These are phyloP conservation scores for Nymphalis polychloros DNA, from an alignment of 2,888 invertebrate genomes.

Conservation along the genomic window DNA sequence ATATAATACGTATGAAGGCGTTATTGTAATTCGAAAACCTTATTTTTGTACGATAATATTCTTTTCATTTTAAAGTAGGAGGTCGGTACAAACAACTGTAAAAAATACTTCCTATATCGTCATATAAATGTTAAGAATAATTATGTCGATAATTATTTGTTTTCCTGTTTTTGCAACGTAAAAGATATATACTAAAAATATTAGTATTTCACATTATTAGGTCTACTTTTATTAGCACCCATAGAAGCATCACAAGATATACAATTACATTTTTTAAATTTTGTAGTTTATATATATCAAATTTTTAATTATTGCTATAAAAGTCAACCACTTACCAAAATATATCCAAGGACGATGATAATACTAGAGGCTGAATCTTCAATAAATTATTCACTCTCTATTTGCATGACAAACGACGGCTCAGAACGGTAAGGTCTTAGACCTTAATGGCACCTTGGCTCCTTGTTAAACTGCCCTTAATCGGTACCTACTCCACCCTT, in stretches of 20 bases:
- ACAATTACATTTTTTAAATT: too few relatives aligned
- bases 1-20: not conserved
- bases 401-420: constrained; percentile 77
- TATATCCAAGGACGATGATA: constrained; percentile 59
- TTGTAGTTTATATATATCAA: not conserved
- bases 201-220: too few relatives aligned
- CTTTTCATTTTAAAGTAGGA: too few relatives aligned
- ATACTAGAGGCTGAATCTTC: constrained; percentile 65
- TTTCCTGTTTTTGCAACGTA: too few relatives aligned
- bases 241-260: too few relatives aligned
- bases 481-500: constrained; percentile 50
- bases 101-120: not conserved
- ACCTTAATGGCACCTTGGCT: constrained; percentile 61
- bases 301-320: not conserved
- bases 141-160: not conserved
- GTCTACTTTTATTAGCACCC: too few relatives aligned
- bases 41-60: not conserved
- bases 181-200: too few relatives aligned
- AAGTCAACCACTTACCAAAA: constrained; percentile 48
- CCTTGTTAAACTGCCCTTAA: constrained; percentile 31
- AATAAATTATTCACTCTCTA: constrained; percentile 77
- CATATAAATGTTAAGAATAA: too few relatives aligned
- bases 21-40: not conserved
- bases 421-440: constrained; percentile 65
- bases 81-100: not conserved